Evolutionary conservation across 2,113 vertebrate species (phyloP), one percentile per base, ranked within the genome.

Genomic region (Eidolon helvum): DNA sequence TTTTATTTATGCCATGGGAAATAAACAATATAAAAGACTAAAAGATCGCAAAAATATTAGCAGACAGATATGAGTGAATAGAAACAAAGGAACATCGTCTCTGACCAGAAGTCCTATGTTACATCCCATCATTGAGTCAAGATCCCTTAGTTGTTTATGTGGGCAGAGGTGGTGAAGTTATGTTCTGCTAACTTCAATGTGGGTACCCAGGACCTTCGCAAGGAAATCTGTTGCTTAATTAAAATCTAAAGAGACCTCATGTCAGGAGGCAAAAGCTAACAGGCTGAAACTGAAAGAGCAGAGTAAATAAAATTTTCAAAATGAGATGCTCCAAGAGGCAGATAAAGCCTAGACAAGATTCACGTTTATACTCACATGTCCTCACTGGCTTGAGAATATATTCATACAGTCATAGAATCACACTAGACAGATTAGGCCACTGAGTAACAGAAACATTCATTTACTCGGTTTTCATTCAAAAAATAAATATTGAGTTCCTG

Each of bases 121-220:
- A 0, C 0, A 66, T 14, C 30, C 68, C 10, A 5, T 48, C 55
- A 30, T 15, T 14, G 53, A 35, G 57, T 45, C 33, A 5, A 24
- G 28, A 30, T 12, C 28, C 19, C 55, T 57, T 28, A 10, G 40
- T 26, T 12, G 2, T 69, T 28, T 3, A 7, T 3, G 5, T 55
- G 14, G 38, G 4, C 8, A 65, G n/a, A 71, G 0, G 4, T 1
- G 1, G 0, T 2, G 4, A 53, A 38, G 24, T 10, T 5, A 11
- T 0, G 0, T 21, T 10, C 33, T 22, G 9, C 22, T 18, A 80
- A 38, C 65, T 28, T 45, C 12, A 12, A 18, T 33, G 12, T 5
- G 61, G 12, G 18, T 15, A 35, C 14, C 40, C 1, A 7, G 30
- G 28, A 10, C 53, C 15, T 59, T n/a, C n/a, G 21, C 19, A 30